A percentile compares a stretch with the other conserved stretches of the same genome.
Evolutionary conservation across 2,888 invertebrate species (phyloP).

Genomic region (Ophion slaviceki): DNA sequence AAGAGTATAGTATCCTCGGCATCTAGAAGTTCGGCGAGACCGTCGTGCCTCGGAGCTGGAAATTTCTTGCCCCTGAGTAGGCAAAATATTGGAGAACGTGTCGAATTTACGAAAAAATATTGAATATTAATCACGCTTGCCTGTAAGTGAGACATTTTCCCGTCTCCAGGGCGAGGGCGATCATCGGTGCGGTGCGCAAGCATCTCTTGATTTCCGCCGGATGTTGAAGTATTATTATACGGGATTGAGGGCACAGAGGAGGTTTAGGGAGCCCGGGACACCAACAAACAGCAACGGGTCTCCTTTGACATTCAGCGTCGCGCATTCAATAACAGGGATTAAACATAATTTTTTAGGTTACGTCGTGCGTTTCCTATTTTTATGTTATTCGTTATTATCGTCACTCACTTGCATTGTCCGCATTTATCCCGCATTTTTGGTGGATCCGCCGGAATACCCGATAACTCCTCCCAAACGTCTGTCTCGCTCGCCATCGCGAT

Average conservation of each 20-base stretch:
- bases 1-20: slow-evolving; percentile 90
- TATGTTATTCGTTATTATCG: slow-evolving; percentile 9
- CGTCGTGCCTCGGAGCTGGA: slow-evolving; percentile 87
- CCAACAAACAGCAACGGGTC: slow-evolving; percentile 95
- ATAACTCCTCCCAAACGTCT: slow-evolving; percentile 88
- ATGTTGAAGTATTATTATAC: slow-evolving; percentile 94
- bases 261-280: slow-evolving; percentile 91
- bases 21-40: slow-evolving; percentile 88
- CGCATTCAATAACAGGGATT: not conserved
- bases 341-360: slow-evolving; percentile 47
- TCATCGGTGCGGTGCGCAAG: slow-evolving; percentile 95
- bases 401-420: slow-evolving; percentile 89
- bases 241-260: slow-evolving; percentile 88
- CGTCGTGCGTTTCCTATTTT: slow-evolving; percentile 6
- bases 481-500: slow-evolving; percentile 73
- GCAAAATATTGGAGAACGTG: slow-evolving; percentile 72
- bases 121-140: slow-evolving; percentile 61
- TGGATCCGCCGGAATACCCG: slow-evolving; percentile 91
- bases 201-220: slow-evolving; percentile 96
- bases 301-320: slow-evolving; percentile 84
- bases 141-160: slow-evolving; percentile 89
- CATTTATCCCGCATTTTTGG: slow-evolving; percentile 90
- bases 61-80: slow-evolving; percentile 92
- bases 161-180: slow-evolving; percentile 89
- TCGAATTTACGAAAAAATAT: not conserved